Percentiles rank a stretch among this genome's conserved stretches.
Evolutionary conservation across 2,888 invertebrate genomes (phyloP).

Genomic region (Tenodera sinensis): DNA sequence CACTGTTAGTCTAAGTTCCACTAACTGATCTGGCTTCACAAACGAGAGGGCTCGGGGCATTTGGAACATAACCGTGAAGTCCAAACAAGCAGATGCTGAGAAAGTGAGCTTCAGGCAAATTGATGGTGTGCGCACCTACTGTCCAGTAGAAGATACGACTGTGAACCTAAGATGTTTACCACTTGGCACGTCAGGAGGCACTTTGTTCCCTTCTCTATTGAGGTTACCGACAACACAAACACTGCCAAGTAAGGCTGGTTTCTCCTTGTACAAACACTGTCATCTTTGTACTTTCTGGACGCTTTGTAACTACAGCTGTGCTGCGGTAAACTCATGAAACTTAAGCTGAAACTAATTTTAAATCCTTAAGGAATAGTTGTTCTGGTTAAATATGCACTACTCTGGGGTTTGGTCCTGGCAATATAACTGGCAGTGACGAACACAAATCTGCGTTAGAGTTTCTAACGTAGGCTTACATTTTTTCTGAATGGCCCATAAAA

Average conservation of each 20-base stretch:
- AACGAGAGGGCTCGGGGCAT: neutral
- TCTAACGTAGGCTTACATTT: too few species aligned
- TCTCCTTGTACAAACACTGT: neutral
- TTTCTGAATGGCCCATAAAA: too few species aligned
- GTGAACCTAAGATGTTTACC: neutral
- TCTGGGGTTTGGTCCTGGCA: too few species aligned
- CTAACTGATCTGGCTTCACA: neutral
- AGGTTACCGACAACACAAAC: neutral
- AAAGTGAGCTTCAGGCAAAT: neutral
- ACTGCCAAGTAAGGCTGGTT: neutral
- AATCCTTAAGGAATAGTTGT: too few species aligned
- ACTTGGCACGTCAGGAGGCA: neutral
- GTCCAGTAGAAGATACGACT: neutral
- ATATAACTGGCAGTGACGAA: too few species aligned
- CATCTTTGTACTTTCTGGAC: neutral
- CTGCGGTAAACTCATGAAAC: too few species aligned
- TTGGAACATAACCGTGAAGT: neutral
- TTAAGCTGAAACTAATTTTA: too few species aligned
- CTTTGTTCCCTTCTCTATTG: neutral
- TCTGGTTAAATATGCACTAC: too few species aligned
- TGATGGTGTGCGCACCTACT: neutral
- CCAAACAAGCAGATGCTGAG: neutral
- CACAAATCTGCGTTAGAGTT: too few species aligned
- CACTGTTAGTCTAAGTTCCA: neutral
- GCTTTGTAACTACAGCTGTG: neutral